These are phyloP conservation scores for Drosophila neonasuta DNA, from an alignment of 2,888 invertebrate genomes.

Conservation along the genomic window DNA sequence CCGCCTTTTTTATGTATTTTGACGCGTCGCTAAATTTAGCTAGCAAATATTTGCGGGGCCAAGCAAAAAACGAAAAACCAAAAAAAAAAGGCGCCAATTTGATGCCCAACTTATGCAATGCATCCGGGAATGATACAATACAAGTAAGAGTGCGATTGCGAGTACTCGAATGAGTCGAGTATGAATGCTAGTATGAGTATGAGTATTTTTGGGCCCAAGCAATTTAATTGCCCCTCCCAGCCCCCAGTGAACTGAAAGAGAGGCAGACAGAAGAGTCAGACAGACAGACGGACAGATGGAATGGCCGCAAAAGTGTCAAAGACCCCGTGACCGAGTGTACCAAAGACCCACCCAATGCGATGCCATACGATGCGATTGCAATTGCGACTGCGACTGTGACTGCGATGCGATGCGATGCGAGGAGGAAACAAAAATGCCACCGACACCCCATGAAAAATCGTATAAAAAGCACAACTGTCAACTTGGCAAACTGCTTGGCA, in stretches of 20 bases:
- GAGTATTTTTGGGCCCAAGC: constrained; percentile 44
- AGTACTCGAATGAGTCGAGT: neutral
- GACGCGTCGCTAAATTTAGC: constrained; percentile 74
- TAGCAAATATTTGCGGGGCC: constrained; percentile 67
- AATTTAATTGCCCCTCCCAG: constrained; percentile 59
- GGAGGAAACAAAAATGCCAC: constrained; percentile 36
- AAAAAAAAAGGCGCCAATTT: constrained; percentile 30
- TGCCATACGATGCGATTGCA: neutral
- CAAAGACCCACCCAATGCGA: constrained; percentile 37
- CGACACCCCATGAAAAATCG: constrained; percentile 30
- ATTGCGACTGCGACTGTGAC: neutral
- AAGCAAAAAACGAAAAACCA: constrained; percentile 18
- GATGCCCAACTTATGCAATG: constrained; percentile 69
- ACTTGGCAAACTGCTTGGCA: constrained; percentile 62
- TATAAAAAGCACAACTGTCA: constrained; percentile 57
- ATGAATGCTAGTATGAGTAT: neutral
- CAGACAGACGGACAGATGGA: constrained; percentile 7
- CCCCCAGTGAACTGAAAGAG: constrained; percentile 5
- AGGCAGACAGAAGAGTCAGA: neutral
- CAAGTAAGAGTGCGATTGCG: neutral
- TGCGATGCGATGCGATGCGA: neutral
- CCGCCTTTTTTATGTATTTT: constrained; percentile 66
- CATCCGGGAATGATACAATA: constrained; percentile 58
- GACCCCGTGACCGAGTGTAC: constrained; percentile 81
- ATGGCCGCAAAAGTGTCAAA: constrained; percentile 72